Evolutionary conservation across 2,888 invertebrate species (phyloP).

Genomic region (Quadroppia sp.): DNA sequence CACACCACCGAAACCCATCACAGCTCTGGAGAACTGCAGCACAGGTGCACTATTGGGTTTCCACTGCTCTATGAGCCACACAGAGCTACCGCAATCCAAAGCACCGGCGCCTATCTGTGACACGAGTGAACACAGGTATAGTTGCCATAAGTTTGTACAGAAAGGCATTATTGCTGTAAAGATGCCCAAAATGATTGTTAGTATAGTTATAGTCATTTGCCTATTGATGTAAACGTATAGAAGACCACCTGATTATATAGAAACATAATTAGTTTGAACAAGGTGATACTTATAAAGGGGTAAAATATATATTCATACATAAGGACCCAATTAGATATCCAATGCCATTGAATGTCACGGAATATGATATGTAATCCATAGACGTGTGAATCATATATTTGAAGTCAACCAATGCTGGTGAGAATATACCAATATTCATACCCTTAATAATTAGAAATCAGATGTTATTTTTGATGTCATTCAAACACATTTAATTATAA

Average conservation of each 20-base stretch:
- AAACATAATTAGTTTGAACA: not conserved
- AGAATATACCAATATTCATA: not conserved
- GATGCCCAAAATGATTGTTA: not conserved
- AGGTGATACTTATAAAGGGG: not conserved
- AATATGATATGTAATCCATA: not conserved
- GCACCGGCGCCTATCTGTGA: slow-evolving; percentile 27
- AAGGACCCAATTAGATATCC: slow-evolving; percentile 2
- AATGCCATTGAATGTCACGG: not conserved
- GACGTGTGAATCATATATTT: slow-evolving; percentile 1
- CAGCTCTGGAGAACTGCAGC: slow-evolving; percentile 39
- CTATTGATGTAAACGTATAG: slow-evolving; percentile 36
- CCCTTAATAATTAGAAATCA: too few species aligned
- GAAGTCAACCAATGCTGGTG: slow-evolving; percentile 8
- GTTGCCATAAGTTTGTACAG: not conserved
- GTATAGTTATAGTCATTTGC: slow-evolving; percentile 20
- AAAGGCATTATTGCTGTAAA: slow-evolving; percentile 1
- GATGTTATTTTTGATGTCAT: too few species aligned
- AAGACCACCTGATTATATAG: not conserved
- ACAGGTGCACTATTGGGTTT: slow-evolving; percentile 28
- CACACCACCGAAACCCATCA: slow-evolving; percentile 40
- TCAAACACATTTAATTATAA: too few species aligned
- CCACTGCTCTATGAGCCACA: slow-evolving; percentile 43
- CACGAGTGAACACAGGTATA: not conserved
- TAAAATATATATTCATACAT: not conserved
- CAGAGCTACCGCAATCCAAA: slow-evolving; percentile 25